A percentile compares a stretch with the other conserved stretches of the same genome.
Conservation (phyloP, 2,888 invertebrate genomes). For the Macroteleia sp. region DNA sequence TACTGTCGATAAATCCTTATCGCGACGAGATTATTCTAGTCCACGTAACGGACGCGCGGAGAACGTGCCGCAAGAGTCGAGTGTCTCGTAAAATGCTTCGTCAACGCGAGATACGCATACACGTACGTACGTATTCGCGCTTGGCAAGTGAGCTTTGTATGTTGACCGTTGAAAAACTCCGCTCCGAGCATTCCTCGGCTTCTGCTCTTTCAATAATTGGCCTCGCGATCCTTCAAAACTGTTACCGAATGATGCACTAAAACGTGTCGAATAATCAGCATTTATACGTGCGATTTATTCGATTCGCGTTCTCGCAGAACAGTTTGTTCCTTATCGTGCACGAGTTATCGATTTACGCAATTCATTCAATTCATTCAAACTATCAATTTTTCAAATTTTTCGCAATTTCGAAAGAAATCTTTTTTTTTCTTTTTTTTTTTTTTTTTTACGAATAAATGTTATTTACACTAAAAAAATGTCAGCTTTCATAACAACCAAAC, state of each 20-base stretch:
- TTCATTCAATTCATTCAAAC: too few relatives aligned
- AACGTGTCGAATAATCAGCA: too few relatives aligned
- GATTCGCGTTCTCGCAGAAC: too few relatives aligned
- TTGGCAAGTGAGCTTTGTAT: conserved; percentile 25
- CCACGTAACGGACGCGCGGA: conserved; percentile 60
- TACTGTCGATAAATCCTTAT: conserved; percentile 64
- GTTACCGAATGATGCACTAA: conserved; percentile 5
- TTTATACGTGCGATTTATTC: too few relatives aligned
- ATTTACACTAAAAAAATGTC: too few relatives aligned
- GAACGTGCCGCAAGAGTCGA: conserved; percentile 57
- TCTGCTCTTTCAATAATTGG: conserved; percentile 32
- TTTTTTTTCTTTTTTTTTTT: too few relatives aligned
- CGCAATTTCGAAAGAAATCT: too few relatives aligned
- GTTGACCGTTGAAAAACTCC: conserved; percentile 18
- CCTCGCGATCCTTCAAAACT: conserved; percentile 18
- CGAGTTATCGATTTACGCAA: too few relatives aligned
- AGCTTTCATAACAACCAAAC: too few relatives aligned
- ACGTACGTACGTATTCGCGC: conserved; percentile 15
- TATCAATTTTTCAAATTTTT: too few relatives aligned
- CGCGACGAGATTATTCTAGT: conserved; percentile 67
- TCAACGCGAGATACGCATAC: conserved; percentile 59
- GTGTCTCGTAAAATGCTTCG: conserved; percentile 66
- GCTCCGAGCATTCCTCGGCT: conserved; percentile 27
- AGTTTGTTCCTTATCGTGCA: too few relatives aligned
- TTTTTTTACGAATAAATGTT: too few relatives aligned